phyloP scores from a whole-genome alignment of 1,140 invertebrate genomes.

The Lucilia sericata region DNA sequence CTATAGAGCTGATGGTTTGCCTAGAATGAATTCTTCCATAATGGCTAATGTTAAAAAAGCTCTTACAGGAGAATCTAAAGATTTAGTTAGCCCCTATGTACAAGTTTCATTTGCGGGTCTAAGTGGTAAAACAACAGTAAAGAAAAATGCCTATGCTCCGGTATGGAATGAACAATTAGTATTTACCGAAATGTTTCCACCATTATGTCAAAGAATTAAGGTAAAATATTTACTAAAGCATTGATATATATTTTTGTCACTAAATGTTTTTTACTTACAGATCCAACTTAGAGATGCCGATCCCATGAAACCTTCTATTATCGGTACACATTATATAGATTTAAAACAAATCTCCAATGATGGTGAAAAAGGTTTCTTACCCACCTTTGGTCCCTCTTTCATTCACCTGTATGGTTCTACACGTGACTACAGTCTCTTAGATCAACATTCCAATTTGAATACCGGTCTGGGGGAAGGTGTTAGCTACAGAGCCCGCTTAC shows the following conservation, averaged over 20 bases:
- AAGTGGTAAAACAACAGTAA: conserved; percentile 84
- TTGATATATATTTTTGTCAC: neutral
- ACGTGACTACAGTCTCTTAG: conserved; percentile 82
- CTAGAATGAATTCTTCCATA: conserved; percentile 90
- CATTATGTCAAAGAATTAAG: conserved; percentile 86
- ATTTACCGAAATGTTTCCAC: conserved; percentile 90
- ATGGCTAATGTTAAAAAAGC: conserved; percentile 91
- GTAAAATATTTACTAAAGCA: conserved; percentile 21
- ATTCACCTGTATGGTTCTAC: conserved; percentile 89
- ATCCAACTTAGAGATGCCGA: conserved; percentile 84
- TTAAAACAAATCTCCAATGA: conserved; percentile 85
- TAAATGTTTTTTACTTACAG: conserved; percentile 30
- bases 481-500: conserved; percentile 77
- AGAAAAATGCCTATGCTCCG: conserved; percentile 81
- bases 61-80: conserved; percentile 85
- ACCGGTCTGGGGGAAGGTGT: conserved; percentile 89
- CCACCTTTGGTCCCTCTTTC: conserved; percentile 89
- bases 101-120: conserved; percentile 90
- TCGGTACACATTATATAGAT: conserved; percentile 88
- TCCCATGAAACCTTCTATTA: conserved; percentile 82
- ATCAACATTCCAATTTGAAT: conserved; percentile 84
- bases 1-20: conserved; percentile 87
- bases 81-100: conserved; percentile 90
- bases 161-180: conserved; percentile 89
- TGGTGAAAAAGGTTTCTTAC: conserved; percentile 86